Conservation (phyloP, 2,797 vertebrate genomes). For the Eurystomus glaucurus region DNA sequence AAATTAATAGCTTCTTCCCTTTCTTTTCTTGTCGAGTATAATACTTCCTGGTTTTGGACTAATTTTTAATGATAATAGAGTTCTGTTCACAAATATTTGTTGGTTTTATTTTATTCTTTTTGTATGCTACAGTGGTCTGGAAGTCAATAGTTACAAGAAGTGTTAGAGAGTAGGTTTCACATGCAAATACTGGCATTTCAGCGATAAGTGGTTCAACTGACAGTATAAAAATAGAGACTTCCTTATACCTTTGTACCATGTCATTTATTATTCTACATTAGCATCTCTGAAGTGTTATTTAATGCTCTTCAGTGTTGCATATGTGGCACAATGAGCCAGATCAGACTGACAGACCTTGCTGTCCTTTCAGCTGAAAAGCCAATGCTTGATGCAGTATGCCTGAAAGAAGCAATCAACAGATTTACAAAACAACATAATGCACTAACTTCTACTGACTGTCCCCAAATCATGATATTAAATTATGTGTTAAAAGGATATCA, state of each 20-base stretch:
- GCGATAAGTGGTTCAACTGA: background rate
- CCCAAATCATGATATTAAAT: constrained; percentile 80
- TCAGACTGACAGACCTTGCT: constrained; percentile 43
- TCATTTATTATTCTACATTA: constrained; percentile 36
- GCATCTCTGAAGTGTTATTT: constrained; percentile 33
- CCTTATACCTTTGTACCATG: background rate
- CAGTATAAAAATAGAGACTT: constrained; percentile 5
- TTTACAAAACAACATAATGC: constrained; percentile 63
- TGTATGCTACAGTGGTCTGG: background rate
- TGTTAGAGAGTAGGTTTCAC: background rate
- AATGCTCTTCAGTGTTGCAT: constrained; percentile 11
- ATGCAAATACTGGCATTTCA: constrained; percentile 54
- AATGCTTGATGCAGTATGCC: background rate
- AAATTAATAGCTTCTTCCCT: fast-evolving
- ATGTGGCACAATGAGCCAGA: constrained; percentile 50
- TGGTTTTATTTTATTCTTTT: fast-evolving
- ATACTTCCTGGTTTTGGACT: background rate
- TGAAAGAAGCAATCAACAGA: constrained; percentile 71
- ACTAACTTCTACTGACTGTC: constrained; percentile 66
- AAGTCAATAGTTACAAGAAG: background rate
- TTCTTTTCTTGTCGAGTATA: background rate
- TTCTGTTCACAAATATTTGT: background rate
- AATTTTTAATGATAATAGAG: background rate
- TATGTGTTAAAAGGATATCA: constrained; percentile 80
- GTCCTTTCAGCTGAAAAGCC: constrained; percentile 50